A percentile compares a stretch with the other conserved stretches of the same genome.
These are phyloP conservation scores for Anorthoa munda DNA, from an alignment of 2,888 invertebrate species.

Conservation along the genomic window DNA sequence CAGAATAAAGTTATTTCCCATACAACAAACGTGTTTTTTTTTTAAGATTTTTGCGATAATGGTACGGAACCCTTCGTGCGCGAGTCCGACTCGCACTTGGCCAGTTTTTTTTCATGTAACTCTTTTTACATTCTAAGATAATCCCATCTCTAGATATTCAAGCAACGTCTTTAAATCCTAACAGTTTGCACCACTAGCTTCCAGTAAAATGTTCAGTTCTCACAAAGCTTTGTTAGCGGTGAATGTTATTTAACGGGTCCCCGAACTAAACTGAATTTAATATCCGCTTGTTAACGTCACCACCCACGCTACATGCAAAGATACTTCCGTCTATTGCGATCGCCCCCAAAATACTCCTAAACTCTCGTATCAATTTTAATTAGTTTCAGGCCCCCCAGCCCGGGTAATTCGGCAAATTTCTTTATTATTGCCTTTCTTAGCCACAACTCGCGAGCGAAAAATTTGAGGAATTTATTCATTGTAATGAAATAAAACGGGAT, in stretches of 20 bases:
- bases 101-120: not conserved
- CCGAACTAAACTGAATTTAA: constrained; percentile 59
- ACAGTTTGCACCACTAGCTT: constrained; percentile 20
- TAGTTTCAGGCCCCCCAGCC: constrained; percentile 42
- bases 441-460: constrained; percentile 52
- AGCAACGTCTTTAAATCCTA: constrained; percentile 7
- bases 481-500: constrained; percentile 56
- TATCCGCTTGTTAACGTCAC: constrained; percentile 50
- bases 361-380: constrained; percentile 57
- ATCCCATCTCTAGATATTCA: not conserved
- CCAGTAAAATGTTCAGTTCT: constrained; percentile 30
- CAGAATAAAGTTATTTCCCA: too few species aligned
- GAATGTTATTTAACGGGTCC: constrained; percentile 53
- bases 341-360: constrained; percentile 50
- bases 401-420: constrained; percentile 55
- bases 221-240: constrained; percentile 54
- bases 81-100: too few species aligned
- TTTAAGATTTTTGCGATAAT: too few species aligned
- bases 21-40: too few species aligned
- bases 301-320: constrained; percentile 44
- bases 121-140: not conserved
- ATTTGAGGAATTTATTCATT: constrained; percentile 64
- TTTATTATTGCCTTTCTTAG: constrained; percentile 53
- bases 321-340: constrained; percentile 51
- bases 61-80: too few species aligned